Conservation (phyloP, 2,113 vertebrate genomes). For the Campylomormyrus numenius region DNA sequence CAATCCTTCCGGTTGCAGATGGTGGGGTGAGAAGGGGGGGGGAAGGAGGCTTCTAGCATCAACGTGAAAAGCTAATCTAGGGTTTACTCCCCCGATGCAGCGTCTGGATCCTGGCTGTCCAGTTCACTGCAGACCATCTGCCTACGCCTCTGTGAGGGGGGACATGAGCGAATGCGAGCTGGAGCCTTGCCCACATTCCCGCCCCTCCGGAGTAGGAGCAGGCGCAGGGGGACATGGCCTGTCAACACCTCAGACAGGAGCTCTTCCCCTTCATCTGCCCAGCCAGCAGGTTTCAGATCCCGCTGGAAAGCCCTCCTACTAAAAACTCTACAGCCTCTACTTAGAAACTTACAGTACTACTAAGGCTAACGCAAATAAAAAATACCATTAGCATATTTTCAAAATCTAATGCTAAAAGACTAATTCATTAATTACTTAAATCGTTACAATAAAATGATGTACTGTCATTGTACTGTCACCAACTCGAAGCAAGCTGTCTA, state of each 20-base stretch:
- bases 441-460: neutral
- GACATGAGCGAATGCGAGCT: neutral
- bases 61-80: neutral
- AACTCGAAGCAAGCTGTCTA: neutral
- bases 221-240: neutral
- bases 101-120: neutral
- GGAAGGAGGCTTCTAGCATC: neutral
- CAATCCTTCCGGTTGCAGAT: neutral
- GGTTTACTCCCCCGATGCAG: neutral
- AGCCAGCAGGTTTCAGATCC: neutral
- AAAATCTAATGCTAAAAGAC: neutral
- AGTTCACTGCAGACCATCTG: slow-evolving; percentile 15
- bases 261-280: slow-evolving; percentile 1
- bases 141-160: neutral
- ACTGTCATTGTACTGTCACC: neutral
- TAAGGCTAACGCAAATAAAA: neutral
- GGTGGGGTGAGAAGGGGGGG: neutral
- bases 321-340: neutral
- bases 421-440: neutral
- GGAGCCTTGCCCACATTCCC: neutral
- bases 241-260: slow-evolving; percentile 6
- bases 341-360: neutral
- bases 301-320: neutral
- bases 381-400: neutral
- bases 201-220: neutral